These are phyloP conservation scores for Petrosia ficiformis DNA, from an alignment of 37 sponge, comb jelly and placozoan genomes.

Conservation along the genomic window DNA sequence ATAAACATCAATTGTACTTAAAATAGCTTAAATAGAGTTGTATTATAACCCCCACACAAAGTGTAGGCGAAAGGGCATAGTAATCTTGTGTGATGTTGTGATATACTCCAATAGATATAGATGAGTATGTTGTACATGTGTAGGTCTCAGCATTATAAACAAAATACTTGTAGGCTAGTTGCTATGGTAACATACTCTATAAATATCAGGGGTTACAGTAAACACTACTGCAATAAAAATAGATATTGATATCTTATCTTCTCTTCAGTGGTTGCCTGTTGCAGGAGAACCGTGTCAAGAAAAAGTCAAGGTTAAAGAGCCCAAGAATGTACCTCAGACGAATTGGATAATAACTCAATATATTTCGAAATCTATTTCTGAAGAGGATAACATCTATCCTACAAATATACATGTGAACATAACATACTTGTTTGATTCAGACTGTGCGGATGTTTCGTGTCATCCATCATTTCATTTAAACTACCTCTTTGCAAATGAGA, in stretches of 20 bases:
- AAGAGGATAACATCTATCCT: background rate
- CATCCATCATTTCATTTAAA: background rate
- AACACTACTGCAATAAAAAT: too few relatives aligned
- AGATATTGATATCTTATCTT: background rate
- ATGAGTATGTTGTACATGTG: too few relatives aligned
- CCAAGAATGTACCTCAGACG: background rate
- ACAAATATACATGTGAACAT: background rate
- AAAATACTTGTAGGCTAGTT: too few relatives aligned
- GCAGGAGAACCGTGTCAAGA: background rate
- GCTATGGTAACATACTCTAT: too few relatives aligned
- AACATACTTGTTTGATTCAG: background rate
- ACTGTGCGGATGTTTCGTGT: background rate
- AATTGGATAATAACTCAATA: slow-evolving; percentile 24
- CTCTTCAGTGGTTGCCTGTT: slow-evolving; percentile 7
- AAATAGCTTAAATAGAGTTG: too few relatives aligned
- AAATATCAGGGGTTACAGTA: too few relatives aligned
- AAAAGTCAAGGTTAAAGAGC: slow-evolving; percentile 8
- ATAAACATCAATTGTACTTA: too few relatives aligned
- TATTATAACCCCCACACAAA: too few relatives aligned
- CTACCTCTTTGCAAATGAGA: background rate
- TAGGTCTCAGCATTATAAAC: too few relatives aligned
- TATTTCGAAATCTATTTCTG: background rate
- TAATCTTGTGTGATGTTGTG: too few relatives aligned
- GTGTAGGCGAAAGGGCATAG: too few relatives aligned
- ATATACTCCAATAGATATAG: too few relatives aligned